Percentiles rank a stretch among this genome's conserved stretches.
Evolutionary conservation across 1,140 invertebrate genomes (phyloP).

Genomic region (Drosophila carrolli): DNA sequence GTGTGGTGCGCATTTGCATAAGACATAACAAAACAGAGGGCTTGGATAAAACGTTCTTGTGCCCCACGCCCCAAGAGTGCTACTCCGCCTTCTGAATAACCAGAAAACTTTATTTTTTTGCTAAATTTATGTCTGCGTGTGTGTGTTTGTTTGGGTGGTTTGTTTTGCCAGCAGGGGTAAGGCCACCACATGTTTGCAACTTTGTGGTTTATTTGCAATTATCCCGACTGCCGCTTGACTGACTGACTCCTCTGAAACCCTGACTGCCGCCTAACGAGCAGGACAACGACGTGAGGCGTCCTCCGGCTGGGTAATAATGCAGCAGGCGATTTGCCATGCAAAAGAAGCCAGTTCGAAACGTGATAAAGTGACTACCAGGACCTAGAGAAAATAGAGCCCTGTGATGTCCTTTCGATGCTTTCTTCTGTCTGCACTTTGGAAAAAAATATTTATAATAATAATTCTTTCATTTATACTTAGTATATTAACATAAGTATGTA

Average conservation of each 20-base stretch:
- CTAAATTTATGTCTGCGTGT: constrained; percentile 52
- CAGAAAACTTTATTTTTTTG: constrained; percentile 55
- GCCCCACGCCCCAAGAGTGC: constrained; percentile 49
- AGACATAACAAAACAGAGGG: constrained; percentile 65
- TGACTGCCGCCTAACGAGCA: constrained; percentile 46
- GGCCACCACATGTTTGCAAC: constrained; percentile 76
- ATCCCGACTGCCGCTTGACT: constrained; percentile 56
- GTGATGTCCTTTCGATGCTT: constrained; percentile 4
- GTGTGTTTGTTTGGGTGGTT: constrained; percentile 18
- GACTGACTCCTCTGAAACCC: constrained; percentile 21
- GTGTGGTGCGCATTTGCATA: constrained; percentile 67
- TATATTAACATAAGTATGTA: too few species aligned
- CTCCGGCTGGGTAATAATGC: constrained; percentile 56
- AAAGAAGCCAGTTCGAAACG: constrained; percentile 69
- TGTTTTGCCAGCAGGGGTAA: constrained; percentile 27
- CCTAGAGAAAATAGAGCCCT: constrained; percentile 3
- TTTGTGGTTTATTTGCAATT: constrained; percentile 83
- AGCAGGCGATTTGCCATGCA: constrained; percentile 67
- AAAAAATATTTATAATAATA: constrained; percentile 6
- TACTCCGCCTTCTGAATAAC: constrained; percentile 32
- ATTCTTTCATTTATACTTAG: background rate
- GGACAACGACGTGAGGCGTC: constrained; percentile 56
- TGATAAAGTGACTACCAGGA: constrained; percentile 65
- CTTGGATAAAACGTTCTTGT: constrained; percentile 65
- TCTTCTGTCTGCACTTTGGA: background rate